Base-by-base conservation (phyloP, 2,888 invertebrate species). In the Caenorhabditis sp. region DNA sequence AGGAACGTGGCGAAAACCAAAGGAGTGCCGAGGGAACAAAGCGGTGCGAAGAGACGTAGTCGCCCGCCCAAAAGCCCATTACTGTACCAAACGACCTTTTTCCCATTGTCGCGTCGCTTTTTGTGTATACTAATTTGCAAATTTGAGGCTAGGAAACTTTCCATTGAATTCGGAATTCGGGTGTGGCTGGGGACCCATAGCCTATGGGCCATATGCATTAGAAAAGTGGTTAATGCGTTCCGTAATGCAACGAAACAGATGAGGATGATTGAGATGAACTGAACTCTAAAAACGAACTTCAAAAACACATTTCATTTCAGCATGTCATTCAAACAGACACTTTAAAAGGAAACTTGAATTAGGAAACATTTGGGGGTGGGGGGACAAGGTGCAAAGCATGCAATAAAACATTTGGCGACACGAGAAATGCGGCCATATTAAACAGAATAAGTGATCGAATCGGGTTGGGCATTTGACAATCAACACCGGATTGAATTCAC, bases 371-470 rank as follows among this genome's bases (percentile, higher is more conserved):
- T 3, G 13, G 17, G 8, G 8, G 17, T 24, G 15, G 13, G 27
- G 56, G 27, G 35, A 24, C 8, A 9, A 24, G 50, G 39, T 43
- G 22, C 20, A 50, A 68, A 70, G 70, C 70, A 59, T 70, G 70
- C 70, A 58, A 32, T 70, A 70, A 70, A 70, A 70, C 70, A 65
- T 65, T 45, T 35, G 55, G 70, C 26, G 39, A 30, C 15, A 65
- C n/a, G 4, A 32, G 7, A 30, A 55, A 41, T 20, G 20, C n/a
- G 43, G 43, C 43, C 53, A 45, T 35, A 48, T 30, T 22, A 48
- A 61, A 27, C 22, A 53, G 37, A 9, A 35, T 11, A 43, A 35
- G 35, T n/a, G 24, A 27, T 20, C 27, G 48, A 32, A 37, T 37
- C 52, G 48, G 52, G 48, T 35, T 56, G 43, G 43, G 17, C 24